Conservation (phyloP, 2,797 vertebrate genomes). For the Sebastes minor region DNA sequence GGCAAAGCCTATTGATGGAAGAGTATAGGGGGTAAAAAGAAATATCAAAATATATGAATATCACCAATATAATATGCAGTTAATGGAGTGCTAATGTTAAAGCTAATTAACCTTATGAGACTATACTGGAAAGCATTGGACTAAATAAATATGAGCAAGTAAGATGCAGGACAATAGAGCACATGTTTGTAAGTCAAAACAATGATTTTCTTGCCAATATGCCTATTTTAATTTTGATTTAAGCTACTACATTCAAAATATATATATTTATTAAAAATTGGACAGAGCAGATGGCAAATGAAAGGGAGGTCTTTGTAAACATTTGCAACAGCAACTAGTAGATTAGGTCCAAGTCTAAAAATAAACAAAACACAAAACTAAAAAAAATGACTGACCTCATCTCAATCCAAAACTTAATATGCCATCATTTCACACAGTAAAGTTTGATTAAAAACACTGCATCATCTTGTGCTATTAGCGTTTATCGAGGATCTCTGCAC, state of each 20-base stretch:
- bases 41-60: neutral
- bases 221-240: slow-evolving; percentile 12
- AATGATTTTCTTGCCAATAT: slow-evolving; percentile 16
- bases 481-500: neutral
- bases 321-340: neutral
- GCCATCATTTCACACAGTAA: neutral
- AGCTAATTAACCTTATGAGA: slow-evolving; percentile 4
- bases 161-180: slow-evolving; percentile 17
- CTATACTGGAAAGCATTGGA: neutral
- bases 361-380: slow-evolving; percentile 1
- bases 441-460: slow-evolving; percentile 17
- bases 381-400: slow-evolving; percentile 8
- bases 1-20: too few species aligned
- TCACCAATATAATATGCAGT: neutral
- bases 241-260: slow-evolving; percentile 37
- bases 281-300: slow-evolving; percentile 41
- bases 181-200: neutral
- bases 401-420: slow-evolving; percentile 14
- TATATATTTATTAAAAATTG: slow-evolving; percentile 13
- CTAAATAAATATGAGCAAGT: neutral
- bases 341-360: slow-evolving; percentile 25
- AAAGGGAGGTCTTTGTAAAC: slow-evolving; percentile 11
- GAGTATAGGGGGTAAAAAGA: too few species aligned
- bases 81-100: neutral
- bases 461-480: neutral